Conservation (phyloP, 2,797 vertebrate genomes). For the Buceros bicornis region DNA sequence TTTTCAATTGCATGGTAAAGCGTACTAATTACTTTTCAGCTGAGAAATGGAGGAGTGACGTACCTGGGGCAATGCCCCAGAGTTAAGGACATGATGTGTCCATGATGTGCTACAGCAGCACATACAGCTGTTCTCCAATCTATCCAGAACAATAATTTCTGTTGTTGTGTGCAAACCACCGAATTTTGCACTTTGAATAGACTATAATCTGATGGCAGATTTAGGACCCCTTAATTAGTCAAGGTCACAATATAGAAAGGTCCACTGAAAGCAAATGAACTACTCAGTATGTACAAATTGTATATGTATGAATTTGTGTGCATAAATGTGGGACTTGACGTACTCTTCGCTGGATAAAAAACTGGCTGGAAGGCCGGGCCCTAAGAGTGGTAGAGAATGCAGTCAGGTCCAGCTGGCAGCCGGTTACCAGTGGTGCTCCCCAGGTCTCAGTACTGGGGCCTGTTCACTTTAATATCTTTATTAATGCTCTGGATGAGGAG, state of each 20-base stretch:
- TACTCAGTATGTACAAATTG: neutral
- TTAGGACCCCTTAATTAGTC: neutral
- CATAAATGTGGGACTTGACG: neutral
- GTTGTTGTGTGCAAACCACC: neutral
- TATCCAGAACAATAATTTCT: neutral
- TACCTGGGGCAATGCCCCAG: neutral
- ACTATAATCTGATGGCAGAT: neutral
- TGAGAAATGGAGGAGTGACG: neutral
- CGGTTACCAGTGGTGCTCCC: too few species aligned
- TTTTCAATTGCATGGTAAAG: neutral
- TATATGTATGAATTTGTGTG: neutral
- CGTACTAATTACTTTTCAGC: neutral
- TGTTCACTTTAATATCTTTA: too few species aligned
- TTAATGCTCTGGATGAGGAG: too few species aligned
- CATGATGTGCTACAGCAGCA: neutral
- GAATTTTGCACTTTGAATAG: neutral
- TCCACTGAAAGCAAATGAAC: neutral
- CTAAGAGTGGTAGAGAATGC: too few species aligned
- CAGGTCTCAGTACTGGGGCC: too few species aligned
- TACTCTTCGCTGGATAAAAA: too few species aligned
- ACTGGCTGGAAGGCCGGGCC: too few species aligned
- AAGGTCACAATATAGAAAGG: neutral
- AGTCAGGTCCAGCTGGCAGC: too few species aligned
- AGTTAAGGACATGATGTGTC: neutral
- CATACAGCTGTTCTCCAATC: neutral